These are phyloP conservation scores for Aspiorhynchus laticeps DNA, from an alignment of 2,113 vertebrate genomes.

Conservation along the genomic window DNA sequence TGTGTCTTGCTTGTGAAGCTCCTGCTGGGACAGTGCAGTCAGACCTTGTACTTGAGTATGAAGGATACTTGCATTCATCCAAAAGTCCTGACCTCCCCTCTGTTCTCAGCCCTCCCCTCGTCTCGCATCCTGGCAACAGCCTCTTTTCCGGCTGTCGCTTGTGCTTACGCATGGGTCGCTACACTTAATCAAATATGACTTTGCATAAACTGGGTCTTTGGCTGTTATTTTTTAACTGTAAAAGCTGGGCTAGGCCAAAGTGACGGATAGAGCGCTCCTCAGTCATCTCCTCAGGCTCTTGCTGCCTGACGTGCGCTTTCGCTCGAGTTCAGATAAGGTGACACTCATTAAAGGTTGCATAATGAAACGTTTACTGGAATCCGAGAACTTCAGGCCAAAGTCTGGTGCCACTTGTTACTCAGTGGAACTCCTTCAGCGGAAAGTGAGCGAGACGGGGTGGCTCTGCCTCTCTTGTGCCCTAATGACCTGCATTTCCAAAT, in stretches of 20 bases:
- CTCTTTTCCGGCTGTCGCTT: background rate
- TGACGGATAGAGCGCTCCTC: slow-evolving; percentile 3
- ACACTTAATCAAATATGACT: slow-evolving; percentile 39
- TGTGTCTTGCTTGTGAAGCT: slow-evolving; percentile 42
- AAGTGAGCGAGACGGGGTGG: slow-evolving; percentile 66
- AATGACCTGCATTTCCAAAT: slow-evolving; percentile 76
- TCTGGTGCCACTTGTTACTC: slow-evolving; percentile 78
- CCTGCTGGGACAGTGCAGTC: slow-evolving; percentile 55
- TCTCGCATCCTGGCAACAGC: slow-evolving; percentile 28
- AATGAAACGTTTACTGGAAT: slow-evolving; percentile 79
- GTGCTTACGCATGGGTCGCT: background rate
- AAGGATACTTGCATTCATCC: slow-evolving; percentile 73
- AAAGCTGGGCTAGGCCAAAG: background rate
- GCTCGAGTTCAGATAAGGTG: slow-evolving; percentile 70
- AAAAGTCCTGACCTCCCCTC: slow-evolving; percentile 49
- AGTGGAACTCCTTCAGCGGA: slow-evolving; percentile 72
- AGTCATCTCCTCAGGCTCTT: background rate
- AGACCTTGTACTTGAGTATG: slow-evolving; percentile 68
- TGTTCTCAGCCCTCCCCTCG: slow-evolving; percentile 20
- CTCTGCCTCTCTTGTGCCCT: background rate
- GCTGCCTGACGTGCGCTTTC: slow-evolving; percentile 42
- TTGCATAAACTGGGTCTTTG: background rate
- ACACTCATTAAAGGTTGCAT: slow-evolving; percentile 78
- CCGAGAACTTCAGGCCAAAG: slow-evolving; percentile 75
- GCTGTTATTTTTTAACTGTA: slow-evolving; percentile 9